Percentiles rank a stretch among this genome's conserved stretches.
phyloP scores from a whole-genome alignment of 2,888 invertebrate genomes.

The Barypeithes pellucidus region DNA sequence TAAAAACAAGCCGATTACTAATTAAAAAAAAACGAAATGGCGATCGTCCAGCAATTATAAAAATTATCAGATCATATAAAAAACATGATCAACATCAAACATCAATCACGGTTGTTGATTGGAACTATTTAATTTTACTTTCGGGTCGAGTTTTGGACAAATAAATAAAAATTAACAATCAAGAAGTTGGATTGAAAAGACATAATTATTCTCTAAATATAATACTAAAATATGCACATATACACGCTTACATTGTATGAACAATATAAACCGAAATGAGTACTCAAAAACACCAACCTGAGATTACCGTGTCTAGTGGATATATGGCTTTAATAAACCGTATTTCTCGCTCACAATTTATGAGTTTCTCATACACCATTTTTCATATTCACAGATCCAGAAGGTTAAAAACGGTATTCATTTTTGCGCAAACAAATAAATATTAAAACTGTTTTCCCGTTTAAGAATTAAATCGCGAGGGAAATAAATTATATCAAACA shows the following conservation, averaged over 20 bases:
- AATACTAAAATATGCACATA: not conserved
- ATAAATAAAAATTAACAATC: no score
- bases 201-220: no score
- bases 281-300: not conserved
- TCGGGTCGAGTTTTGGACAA: no score
- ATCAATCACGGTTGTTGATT: no score
- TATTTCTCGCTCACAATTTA: not conserved
- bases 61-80: no score
- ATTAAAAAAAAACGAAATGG: no score
- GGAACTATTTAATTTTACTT: no score
- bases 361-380: constrained; percentile 1
- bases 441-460: not conserved
- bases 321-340: constrained; percentile 8
- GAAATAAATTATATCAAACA: no score
- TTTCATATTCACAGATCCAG: not conserved
- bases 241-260: not conserved
- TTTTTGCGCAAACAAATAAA: not conserved
- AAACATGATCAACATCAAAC: no score
- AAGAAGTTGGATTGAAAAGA: no score
- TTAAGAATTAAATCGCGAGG: not conserved
- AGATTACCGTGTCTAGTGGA: constrained; percentile 7
- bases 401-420: not conserved
- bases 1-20: no score
- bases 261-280: not conserved
- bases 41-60: no score